Evolutionary conservation across 2,113 vertebrate genomes (phyloP).

Genomic region (Aptenodytes forsteri): DNA sequence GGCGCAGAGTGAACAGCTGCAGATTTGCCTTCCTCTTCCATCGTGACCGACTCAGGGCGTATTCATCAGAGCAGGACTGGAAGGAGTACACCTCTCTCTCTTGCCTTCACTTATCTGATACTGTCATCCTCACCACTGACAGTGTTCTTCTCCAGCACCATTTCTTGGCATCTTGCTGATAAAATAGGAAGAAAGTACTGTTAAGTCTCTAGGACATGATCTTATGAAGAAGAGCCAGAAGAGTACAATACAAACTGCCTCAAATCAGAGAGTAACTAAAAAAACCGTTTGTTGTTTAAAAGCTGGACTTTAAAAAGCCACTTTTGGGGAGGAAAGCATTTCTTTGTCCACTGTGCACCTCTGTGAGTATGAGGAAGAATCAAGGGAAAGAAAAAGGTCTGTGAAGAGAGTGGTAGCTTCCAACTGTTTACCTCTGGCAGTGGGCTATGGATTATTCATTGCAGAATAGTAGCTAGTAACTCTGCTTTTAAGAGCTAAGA

Average conservation of each 20-base stretch:
- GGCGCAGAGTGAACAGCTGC: neutral
- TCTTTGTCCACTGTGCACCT: neutral
- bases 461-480: neutral
- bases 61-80: neutral
- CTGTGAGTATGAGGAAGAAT: neutral
- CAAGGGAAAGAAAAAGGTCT: neutral
- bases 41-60: fast-evolving
- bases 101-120: neutral
- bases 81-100: neutral
- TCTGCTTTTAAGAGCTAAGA: neutral
- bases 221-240: neutral
- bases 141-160: neutral
- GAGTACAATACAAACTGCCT: neutral
- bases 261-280: neutral
- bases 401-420: neutral
- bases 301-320: neutral
- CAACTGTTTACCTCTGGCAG: neutral
- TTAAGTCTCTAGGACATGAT: neutral
- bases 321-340: neutral
- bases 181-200: neutral
- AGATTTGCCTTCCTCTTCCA: neutral
- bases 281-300: neutral
- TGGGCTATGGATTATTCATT: neutral
- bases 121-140: neutral
- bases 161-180: neutral